A percentile compares a stretch with the other conserved stretches of the same genome.
Conservation (phyloP, 1,140 invertebrate genomes). For the Samia ricini region DNA sequence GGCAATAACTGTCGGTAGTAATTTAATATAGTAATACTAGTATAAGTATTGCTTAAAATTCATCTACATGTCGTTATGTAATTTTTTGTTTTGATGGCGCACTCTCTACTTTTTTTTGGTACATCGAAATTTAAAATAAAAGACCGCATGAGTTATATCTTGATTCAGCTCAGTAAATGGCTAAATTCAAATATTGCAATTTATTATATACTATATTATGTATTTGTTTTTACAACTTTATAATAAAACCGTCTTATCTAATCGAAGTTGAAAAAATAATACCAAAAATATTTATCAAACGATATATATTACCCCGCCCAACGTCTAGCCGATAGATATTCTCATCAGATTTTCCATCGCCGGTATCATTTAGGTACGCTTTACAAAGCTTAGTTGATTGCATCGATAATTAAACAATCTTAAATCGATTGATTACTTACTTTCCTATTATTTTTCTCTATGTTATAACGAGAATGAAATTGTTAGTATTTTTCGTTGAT, state of each 20-base stretch:
- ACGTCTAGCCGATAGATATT: conserved; percentile 8
- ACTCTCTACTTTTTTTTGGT: neutral
- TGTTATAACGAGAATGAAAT: too few species aligned
- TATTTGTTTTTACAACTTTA: conserved; percentile 1
- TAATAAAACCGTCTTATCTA: conserved; percentile 9
- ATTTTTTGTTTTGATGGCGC: conserved; percentile 16
- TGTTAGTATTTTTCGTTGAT: too few species aligned
- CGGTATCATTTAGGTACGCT: neutral
- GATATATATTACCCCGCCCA: neutral
- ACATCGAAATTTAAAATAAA: neutral
- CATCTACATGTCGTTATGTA: conserved; percentile 12
- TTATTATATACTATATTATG: neutral
- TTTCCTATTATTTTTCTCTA: too few species aligned
- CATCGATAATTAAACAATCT: neutral
- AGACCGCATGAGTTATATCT: neutral
- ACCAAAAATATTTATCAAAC: conserved; percentile 19
- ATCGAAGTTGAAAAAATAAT: conserved; percentile 16
- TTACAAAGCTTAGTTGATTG: neutral
- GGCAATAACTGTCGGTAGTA: conserved; percentile 11
- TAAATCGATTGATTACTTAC: too few species aligned
- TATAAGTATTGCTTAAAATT: conserved; percentile 6
- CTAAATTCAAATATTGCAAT: neutral
- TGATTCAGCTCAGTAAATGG: neutral
- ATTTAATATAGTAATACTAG: too few species aligned
- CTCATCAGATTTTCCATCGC: neutral